Percentiles rank a stretch among this genome's conserved stretches.
These are phyloP conservation scores for Dicranocentrus wangi DNA, from an alignment of 2,888 invertebrate species.

Conservation along the genomic window DNA sequence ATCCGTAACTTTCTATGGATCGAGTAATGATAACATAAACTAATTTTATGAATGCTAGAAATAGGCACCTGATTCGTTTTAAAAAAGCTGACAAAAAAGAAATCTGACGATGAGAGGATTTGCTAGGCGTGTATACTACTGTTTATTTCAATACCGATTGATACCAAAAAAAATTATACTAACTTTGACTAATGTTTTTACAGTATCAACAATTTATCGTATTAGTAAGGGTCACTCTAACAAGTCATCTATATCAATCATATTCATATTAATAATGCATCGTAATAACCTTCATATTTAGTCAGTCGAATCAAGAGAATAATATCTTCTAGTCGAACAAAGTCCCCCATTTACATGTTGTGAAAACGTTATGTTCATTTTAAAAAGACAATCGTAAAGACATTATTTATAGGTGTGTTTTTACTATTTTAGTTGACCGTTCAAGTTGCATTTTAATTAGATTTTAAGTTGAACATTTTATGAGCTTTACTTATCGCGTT, in stretches of 20 bases:
- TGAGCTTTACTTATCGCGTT: constrained; percentile 25
- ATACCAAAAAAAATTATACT: background rate
- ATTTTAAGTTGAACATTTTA: background rate
- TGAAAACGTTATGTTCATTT: constrained; percentile 39
- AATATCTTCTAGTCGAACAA: constrained; percentile 47
- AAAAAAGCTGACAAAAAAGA: background rate
- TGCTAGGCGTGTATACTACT: background rate
- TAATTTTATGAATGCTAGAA: no score
- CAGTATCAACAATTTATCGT: background rate
- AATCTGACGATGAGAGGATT: background rate
- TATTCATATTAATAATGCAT: constrained; percentile 18
- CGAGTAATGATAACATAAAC: no score
- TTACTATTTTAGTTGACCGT: constrained; percentile 6
- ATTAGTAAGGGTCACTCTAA: background rate
- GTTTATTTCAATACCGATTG: background rate
- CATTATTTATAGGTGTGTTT: constrained; percentile 59
- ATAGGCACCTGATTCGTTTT: no score
- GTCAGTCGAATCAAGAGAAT: constrained; percentile 16
- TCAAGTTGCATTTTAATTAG: background rate
- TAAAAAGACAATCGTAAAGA: constrained; percentile 64
- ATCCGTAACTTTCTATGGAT: no score
- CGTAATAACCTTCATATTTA: constrained; percentile 11
- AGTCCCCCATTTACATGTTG: constrained; percentile 36
- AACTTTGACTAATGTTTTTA: background rate
- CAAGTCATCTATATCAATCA: constrained; percentile 17